These are phyloP conservation scores for Crocodylus rhombifer DNA, from an alignment of 2,797 vertebrate genomes.

Conservation along the genomic window DNA sequence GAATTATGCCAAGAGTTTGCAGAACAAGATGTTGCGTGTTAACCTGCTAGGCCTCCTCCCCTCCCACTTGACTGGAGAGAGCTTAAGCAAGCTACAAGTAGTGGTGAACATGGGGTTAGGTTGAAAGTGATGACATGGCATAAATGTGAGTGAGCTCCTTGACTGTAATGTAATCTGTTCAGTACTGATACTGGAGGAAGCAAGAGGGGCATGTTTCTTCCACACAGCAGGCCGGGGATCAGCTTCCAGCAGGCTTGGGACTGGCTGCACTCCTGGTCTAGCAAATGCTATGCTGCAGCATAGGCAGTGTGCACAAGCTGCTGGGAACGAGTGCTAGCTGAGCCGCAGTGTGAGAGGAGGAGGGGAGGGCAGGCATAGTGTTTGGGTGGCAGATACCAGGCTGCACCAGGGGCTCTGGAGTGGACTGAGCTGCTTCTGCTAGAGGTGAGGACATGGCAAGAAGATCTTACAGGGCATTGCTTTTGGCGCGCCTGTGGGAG, in stretches of 20 bases:
- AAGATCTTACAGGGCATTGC: not conserved
- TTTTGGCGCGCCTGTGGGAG: no score
- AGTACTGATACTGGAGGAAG: not conserved
- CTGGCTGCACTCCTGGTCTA: no score
- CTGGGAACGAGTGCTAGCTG: not conserved
- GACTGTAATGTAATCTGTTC: not conserved
- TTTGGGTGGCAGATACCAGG: not conserved
- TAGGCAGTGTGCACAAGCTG: no score
- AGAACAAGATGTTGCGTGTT: no score
- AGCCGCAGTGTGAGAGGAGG: not conserved
- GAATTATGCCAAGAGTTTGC: no score
- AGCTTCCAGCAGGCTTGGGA: not conserved
- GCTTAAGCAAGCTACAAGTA: no score
- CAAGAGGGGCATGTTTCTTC: not conserved
- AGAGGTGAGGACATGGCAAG: not conserved
- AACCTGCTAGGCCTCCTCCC: no score
- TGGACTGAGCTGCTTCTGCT: not conserved
- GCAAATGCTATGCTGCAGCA: no score
- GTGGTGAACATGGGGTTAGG: not conserved
- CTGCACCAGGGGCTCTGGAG: not conserved
- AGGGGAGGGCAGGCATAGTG: not conserved
- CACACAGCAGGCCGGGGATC: not conserved
- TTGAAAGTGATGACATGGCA: not conserved
- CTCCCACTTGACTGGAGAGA: no score
- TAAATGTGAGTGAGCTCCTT: not conserved